Percentiles rank a stretch among this genome's conserved stretches.
These are phyloP conservation scores for Cephus nigrinus DNA, from an alignment of 2,888 invertebrate genomes.

Conservation along the genomic window DNA sequence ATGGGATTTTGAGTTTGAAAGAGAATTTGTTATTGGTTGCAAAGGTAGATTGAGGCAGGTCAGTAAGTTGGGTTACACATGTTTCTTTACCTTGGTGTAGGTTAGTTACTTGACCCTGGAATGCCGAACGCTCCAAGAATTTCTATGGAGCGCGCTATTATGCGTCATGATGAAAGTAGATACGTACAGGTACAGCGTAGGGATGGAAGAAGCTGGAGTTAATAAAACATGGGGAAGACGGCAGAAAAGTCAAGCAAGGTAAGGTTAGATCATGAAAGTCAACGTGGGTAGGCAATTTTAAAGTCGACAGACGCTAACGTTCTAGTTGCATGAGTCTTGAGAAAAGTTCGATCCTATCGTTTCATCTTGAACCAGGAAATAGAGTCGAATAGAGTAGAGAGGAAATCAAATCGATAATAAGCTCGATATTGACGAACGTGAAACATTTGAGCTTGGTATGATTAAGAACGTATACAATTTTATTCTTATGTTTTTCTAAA, in stretches of 20 bases:
- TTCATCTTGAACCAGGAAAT: not conserved
- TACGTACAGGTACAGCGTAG: not conserved
- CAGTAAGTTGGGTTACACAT: not conserved
- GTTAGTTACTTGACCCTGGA: not conserved
- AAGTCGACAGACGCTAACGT: not conserved
- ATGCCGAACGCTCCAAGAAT: not conserved
- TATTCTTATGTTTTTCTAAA: not conserved
- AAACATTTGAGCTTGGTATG: not conserved
- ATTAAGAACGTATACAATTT: not conserved
- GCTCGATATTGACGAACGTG: not conserved
- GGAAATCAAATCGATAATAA: not conserved
- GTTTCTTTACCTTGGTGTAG: not conserved
- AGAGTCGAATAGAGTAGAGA: no score
- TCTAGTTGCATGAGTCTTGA: not conserved
- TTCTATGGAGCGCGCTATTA: not conserved
- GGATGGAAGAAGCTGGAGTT: not conserved
- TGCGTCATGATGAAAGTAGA: not conserved
- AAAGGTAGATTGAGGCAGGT: not conserved
- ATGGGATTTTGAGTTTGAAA: not conserved
- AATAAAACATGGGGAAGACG: not conserved
- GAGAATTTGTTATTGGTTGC: not conserved
- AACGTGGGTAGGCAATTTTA: not conserved
- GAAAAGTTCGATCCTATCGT: not conserved
- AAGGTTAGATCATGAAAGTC: not conserved
- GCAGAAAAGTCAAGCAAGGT: not conserved